Evolutionary conservation across 2,113 vertebrate species (phyloP).

Genomic region (Patagioenas fasciata): DNA sequence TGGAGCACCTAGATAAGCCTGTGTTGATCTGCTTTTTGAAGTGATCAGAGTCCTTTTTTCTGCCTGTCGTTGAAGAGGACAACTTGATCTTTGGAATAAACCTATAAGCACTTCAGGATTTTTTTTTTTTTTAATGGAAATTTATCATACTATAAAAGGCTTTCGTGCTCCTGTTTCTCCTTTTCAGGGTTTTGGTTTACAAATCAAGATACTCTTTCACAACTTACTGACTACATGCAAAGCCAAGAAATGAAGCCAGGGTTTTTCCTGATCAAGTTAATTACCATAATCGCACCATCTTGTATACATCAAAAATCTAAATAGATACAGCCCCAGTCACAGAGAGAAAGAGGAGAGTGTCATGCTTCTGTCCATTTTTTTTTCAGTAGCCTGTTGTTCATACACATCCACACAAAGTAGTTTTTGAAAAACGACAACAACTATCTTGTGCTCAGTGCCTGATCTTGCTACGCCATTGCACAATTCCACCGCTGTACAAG

Average conservation of each 20-base stretch:
- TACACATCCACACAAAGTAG: background rate
- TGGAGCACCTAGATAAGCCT: background rate
- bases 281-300: background rate
- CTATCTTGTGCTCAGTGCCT: accelerated
- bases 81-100: background rate
- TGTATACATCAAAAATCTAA: background rate
- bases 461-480: background rate
- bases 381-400: background rate
- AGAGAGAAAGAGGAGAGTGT: background rate
- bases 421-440: background rate
- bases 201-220: background rate
- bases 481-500: background rate
- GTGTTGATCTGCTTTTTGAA: background rate
- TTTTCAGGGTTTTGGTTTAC: background rate
- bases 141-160: background rate
- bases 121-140: background rate
- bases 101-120: background rate
- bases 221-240: background rate
- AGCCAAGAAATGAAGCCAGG: background rate
- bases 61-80: background rate
- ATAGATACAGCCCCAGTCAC: background rate
- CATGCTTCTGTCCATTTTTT: accelerated
- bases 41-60: background rate
- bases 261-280: background rate
- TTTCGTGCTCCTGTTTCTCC: background rate